Evolutionary conservation across 2,888 invertebrate species (phyloP).

Genomic region (Papilio protenor): DNA sequence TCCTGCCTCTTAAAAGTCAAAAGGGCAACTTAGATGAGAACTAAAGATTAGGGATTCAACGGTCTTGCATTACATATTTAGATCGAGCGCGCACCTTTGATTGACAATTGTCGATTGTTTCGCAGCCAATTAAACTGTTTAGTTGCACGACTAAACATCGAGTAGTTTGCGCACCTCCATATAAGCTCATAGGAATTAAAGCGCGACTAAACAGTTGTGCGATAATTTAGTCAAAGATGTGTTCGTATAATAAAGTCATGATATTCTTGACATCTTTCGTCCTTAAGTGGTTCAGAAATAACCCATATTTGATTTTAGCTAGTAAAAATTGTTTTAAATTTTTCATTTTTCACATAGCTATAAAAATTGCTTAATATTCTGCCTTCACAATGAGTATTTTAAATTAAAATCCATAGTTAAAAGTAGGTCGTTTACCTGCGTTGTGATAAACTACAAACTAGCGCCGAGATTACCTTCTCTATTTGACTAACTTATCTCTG

Average conservation of each 20-base stretch:
- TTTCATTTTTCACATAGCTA: too few relatives aligned
- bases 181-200: too few relatives aligned
- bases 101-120: too few relatives aligned
- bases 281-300: background rate
- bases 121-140: too few relatives aligned
- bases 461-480: conserved; percentile 74
- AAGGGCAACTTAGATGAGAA: background rate
- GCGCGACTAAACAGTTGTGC: too few relatives aligned
- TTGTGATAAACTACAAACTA: conserved; percentile 66
- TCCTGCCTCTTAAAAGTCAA: background rate
- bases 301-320: background rate
- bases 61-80: background rate
- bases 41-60: background rate
- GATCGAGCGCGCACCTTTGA: background rate
- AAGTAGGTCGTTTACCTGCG: conserved; percentile 67
- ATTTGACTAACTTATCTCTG: conserved; percentile 78
- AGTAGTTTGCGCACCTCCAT: too few relatives aligned
- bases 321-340: background rate
- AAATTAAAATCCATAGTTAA: conserved; percentile 62
- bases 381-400: conserved; percentile 48
- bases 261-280: background rate
- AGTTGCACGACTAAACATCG: too few relatives aligned
- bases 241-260: background rate
- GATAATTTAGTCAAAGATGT: too few relatives aligned
- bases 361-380: conserved; percentile 28